Conservation (phyloP, 2,888 invertebrate species). For the Argyresthia goedartella region DNA sequence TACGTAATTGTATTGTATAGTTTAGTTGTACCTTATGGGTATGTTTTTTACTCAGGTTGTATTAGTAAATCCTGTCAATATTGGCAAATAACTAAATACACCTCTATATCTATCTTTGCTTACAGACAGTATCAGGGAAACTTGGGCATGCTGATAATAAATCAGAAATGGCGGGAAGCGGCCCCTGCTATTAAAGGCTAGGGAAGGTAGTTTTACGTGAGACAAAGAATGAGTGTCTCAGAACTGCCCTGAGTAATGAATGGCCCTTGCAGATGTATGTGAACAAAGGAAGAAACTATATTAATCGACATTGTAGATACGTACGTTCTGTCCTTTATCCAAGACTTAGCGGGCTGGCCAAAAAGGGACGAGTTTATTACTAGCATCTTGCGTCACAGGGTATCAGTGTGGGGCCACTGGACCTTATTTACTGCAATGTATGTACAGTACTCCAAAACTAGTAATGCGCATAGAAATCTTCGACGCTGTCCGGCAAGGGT, state of each 20-base stretch:
- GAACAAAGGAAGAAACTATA: not conserved
- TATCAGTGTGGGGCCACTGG: not conserved
- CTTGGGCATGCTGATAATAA: conserved; percentile 29
- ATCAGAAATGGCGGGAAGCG: conserved; percentile 28
- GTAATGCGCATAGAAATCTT: no score
- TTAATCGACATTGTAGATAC: not conserved
- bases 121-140: not conserved
- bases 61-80: no score
- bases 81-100: not conserved
- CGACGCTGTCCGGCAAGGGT: no score
- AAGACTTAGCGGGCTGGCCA: no score
- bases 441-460: no score
- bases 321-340: no score
- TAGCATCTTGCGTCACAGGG: not conserved
- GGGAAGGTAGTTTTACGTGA: conserved; percentile 26
- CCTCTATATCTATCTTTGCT: not conserved
- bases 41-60: no score
- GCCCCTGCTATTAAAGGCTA: conserved; percentile 12
- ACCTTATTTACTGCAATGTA: conserved; percentile 5
- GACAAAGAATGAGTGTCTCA: conserved; percentile 30
- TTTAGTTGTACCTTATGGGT: no score
- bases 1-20: no score
- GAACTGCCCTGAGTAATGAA: conserved; percentile 25
- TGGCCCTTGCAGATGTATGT: no score
- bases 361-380: no score